These are phyloP conservation scores for Remorina albescens DNA, from an alignment of 2,797 vertebrate genomes.

Conservation along the genomic window DNA sequence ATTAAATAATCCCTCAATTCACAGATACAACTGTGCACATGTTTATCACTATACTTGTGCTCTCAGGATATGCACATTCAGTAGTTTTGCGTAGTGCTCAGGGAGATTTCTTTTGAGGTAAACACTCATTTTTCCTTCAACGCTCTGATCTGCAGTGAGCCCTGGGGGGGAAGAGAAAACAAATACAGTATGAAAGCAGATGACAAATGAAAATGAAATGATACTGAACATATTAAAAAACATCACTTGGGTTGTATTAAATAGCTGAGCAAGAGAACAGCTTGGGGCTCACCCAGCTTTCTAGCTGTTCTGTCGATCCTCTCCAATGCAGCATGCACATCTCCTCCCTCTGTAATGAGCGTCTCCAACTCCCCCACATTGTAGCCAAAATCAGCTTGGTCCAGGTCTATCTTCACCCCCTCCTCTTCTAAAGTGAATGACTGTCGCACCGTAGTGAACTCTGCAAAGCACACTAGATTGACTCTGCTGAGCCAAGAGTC, in stretches of 20 bases:
- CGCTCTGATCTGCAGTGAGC: constrained; percentile 71
- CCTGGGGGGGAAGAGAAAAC: constrained; percentile 61
- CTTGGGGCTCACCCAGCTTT: constrained; percentile 79
- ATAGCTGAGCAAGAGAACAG: not conserved
- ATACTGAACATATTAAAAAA: too few relatives aligned
- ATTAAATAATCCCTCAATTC: not conserved
- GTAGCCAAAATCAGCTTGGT: constrained; percentile 86
- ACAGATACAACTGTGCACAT: constrained; percentile 4
- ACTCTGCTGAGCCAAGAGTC: constrained; percentile 73
- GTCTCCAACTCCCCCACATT: constrained; percentile 87
- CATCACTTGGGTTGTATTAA: not conserved
- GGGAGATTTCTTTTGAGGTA: constrained; percentile 81
- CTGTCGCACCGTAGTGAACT: constrained; percentile 80
- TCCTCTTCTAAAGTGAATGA: constrained; percentile 79
- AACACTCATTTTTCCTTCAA: constrained; percentile 84
- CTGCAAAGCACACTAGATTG: constrained; percentile 82
- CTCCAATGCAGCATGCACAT: constrained; percentile 76
- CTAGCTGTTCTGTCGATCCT: constrained; percentile 77
- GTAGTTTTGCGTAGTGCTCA: constrained; percentile 80
- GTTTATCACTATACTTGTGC: not conserved
- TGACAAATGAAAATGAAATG: too few relatives aligned
- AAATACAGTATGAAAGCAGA: too few relatives aligned
- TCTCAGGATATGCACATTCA: constrained; percentile 73
- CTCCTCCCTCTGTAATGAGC: constrained; percentile 78
- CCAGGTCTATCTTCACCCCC: constrained; percentile 82